A percentile compares a stretch with the other conserved stretches of the same genome.
Evolutionary conservation across 37 sponge, comb jelly and placozoan genomes (phyloP).

Genomic region (Haliclona indistincta): DNA sequence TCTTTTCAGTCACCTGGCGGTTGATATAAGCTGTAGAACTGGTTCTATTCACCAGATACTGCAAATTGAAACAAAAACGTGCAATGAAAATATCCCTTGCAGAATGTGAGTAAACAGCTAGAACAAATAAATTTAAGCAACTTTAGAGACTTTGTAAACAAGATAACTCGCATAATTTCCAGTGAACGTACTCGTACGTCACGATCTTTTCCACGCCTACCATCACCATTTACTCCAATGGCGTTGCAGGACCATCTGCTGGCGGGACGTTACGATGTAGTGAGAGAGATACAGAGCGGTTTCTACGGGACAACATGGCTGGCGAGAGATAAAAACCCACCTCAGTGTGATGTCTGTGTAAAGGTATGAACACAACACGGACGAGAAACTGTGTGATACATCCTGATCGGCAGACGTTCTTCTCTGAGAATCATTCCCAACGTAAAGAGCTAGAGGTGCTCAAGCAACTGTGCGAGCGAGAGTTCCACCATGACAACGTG

Average conservation of each 20-base stretch:
- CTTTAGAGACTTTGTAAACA: too few species aligned
- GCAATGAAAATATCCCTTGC: too few species aligned
- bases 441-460: slow-evolving; percentile 63
- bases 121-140: too few species aligned
- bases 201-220: too few species aligned
- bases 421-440: slow-evolving; percentile 50
- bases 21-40: too few species aligned
- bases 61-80: too few species aligned
- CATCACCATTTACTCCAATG: too few species aligned
- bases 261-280: slow-evolving; percentile 39
- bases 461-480: slow-evolving; percentile 50
- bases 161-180: too few species aligned
- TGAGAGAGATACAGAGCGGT: slow-evolving; percentile 54
- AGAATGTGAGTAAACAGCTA: too few species aligned
- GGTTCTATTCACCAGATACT: too few species aligned
- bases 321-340: slow-evolving; percentile 27
- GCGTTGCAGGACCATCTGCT: slow-evolving; percentile 39
- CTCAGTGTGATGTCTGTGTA: slow-evolving; percentile 26
- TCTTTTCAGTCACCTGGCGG: too few species aligned
- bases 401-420: slow-evolving; percentile 46
- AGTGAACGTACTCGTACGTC: too few species aligned
- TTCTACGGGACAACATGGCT: slow-evolving; percentile 74
- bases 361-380: slow-evolving; percentile 28
- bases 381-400: not conserved
- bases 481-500: slow-evolving; percentile 70